phyloP scores from a whole-genome alignment of 2,113 vertebrate genomes.

The Orthonyx spaldingii region DNA sequence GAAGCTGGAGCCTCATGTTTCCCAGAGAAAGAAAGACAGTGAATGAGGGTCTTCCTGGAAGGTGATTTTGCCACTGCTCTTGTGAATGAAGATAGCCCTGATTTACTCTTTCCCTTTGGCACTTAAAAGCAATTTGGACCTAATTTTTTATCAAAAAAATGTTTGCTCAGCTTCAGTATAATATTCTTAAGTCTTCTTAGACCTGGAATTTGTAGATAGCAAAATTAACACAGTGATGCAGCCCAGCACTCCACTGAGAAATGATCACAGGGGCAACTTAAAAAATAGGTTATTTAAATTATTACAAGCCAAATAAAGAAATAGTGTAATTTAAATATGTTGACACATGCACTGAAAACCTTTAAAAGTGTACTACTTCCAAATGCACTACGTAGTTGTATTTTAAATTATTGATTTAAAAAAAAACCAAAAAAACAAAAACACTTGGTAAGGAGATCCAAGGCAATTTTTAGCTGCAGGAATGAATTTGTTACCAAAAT shows the following conservation, averaged over 20 bases:
- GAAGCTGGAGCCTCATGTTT: neutral
- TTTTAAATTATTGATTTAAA: neutral
- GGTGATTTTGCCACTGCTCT: neutral
- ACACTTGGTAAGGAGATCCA: neutral
- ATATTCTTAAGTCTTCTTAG: neutral
- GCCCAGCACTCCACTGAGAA: neutral
- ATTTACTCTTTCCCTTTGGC: neutral
- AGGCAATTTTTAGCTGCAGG: neutral
- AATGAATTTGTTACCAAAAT: neutral
- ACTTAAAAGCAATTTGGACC: neutral
- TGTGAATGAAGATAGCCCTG: neutral
- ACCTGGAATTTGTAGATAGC: neutral
- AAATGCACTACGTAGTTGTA: neutral
- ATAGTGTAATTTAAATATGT: neutral
- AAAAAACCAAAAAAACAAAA: too few species aligned
- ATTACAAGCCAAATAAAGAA: neutral
- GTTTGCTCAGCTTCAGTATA: neutral
- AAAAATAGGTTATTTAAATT: neutral
- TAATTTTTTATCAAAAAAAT: neutral
- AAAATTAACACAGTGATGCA: neutral
- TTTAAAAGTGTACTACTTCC: neutral
- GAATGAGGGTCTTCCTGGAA: neutral
- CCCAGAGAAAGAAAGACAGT: neutral
- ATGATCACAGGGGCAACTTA: neutral
- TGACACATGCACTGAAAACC: neutral